Conservation (phyloP, 2,888 invertebrate genomes). For the Lepidocyrtoides sp. region DNA sequence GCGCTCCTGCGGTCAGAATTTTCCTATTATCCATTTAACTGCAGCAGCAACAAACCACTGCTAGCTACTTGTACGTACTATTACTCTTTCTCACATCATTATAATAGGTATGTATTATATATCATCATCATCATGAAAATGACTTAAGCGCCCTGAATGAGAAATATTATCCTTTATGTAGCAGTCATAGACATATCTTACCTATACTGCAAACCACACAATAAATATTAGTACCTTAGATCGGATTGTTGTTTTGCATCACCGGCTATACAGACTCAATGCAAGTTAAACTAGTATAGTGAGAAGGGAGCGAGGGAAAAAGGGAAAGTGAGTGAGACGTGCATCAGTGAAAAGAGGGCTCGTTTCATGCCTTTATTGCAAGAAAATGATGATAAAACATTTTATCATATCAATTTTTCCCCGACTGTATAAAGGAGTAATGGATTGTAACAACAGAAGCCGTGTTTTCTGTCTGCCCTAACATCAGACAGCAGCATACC, state of each 20-base stretch:
- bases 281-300: no score
- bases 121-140: slow-evolving; percentile 8
- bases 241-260: slow-evolving; percentile 44
- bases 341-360: not conserved
- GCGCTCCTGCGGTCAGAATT: slow-evolving; percentile 65
- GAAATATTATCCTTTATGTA: not conserved
- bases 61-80: not conserved
- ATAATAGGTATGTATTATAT: not conserved
- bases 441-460: slow-evolving; percentile 50
- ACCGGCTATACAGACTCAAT: not conserved
- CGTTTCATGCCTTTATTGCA: slow-evolving; percentile 50
- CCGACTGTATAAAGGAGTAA: slow-evolving; percentile 44
- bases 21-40: slow-evolving; percentile 64
- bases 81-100: not conserved
- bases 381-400: slow-evolving; percentile 61
- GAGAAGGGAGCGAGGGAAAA: not conserved
- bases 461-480: not conserved
- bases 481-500: not conserved
- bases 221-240: not conserved
- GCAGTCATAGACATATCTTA: not conserved
- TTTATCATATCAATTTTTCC: slow-evolving; percentile 63
- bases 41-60: not conserved
- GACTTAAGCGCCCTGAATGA: not conserved
- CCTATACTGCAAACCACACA: not conserved
- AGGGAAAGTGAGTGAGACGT: slow-evolving; percentile 6